Base-by-base conservation (phyloP, 1,140 invertebrate species). In the Aradophagus sp. region DNA sequence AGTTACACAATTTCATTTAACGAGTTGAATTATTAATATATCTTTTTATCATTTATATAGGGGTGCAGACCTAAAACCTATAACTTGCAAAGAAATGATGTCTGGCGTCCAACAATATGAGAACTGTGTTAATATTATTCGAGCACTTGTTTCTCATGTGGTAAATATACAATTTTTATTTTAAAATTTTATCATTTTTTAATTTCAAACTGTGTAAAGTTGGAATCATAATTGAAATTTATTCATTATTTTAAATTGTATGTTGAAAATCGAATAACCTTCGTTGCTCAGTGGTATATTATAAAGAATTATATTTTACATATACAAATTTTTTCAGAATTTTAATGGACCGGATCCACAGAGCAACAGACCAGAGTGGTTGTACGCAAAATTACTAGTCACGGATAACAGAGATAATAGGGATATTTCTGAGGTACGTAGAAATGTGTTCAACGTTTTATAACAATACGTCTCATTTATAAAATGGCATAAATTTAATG, bases 71-170 rank as follows among this genome's bases (percentile, higher is more conserved):
- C 55, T 81, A 34, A 81, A 79, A 8, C 27, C 76, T 0, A 84
- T 89, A 23, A 88, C 87, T 0, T 86, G 84, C 23, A 80, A 68
- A 1, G 88, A 91, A 76, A 84, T 88, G 42, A 75, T 91, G 2
- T 77, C 77, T 0, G 82, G 82, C 0, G 58, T 91, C 5, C 70
- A 79, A n/a, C 17, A 71, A 0, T 88, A 80, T 66, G 84, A 82
- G 68, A 92, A 92, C 79, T 81, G 80, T 20, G 75, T 92, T 29
- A 91, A 92, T 76, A 55, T 92, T 5, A 89, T 90, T 38, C 83
- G 89, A 59, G 87, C 86, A 2, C 84, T 86, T 27, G 68, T 89
- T 8, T 78, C 86, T 2, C 83, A 87, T 67, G 85, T 90, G 80
- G 90, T 91, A 82, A 29, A 20, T 39, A 39, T 39, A 12, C 14